Percentiles rank a stretch among this genome's conserved stretches.
Conservation (phyloP, 2,888 invertebrate genomes). For the Gonocerus acuteangulatus region DNA sequence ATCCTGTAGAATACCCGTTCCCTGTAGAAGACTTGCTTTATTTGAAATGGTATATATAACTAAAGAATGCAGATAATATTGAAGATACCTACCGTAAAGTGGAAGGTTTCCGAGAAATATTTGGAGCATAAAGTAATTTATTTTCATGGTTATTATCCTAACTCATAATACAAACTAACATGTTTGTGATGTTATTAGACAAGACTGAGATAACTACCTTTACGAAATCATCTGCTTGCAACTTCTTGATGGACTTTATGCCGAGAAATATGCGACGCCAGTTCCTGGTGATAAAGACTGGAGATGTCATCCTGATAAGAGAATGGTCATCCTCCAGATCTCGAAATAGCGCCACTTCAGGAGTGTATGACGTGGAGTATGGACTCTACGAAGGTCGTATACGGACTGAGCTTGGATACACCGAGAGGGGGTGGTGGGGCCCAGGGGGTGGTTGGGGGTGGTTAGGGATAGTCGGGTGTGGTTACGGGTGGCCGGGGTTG, state of each 20-base stretch:
- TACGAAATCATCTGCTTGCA: constrained; percentile 45
- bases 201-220: constrained; percentile 44
- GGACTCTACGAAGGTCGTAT: too few species aligned
- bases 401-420: background rate
- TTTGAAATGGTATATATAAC: too few species aligned
- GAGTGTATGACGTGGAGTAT: constrained; percentile 3
- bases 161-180: too few species aligned
- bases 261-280: constrained; percentile 46
- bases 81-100: too few species aligned
- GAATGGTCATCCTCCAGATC: background rate
- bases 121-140: too few species aligned
- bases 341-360: background rate
- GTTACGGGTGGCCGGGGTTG: too few species aligned
- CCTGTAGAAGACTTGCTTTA: too few species aligned
- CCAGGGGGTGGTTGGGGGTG: background rate
- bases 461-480: background rate
- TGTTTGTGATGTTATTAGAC: too few species aligned
- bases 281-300: constrained; percentile 40
- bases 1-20: too few species aligned
- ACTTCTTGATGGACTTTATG: constrained; percentile 43
- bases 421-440: background rate
- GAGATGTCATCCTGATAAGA: constrained; percentile 26
- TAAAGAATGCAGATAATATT: too few species aligned
- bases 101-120: too few species aligned
- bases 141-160: too few species aligned